phyloP scores from a whole-genome alignment of 2,113 vertebrate genomes.

The Alosa alosa region DNA sequence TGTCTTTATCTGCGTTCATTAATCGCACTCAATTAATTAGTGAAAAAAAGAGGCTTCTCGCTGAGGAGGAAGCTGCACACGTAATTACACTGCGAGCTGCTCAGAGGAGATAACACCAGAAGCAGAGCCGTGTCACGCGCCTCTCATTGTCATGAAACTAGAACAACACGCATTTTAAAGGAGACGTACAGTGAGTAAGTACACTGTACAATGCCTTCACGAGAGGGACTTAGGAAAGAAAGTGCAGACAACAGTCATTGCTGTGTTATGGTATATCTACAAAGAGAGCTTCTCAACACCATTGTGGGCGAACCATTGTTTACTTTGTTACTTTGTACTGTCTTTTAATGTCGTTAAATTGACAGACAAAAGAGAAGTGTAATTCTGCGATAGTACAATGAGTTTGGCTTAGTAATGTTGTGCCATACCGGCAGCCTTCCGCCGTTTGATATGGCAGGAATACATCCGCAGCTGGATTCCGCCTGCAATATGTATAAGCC shows the following conservation, averaged over 20 bases:
- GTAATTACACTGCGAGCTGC: not conserved
- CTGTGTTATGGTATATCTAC: not conserved
- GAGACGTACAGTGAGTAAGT: not conserved
- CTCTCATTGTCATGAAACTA: not conserved
- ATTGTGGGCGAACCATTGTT: not conserved
- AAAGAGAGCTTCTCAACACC: not conserved
- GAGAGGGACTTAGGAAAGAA: not conserved
- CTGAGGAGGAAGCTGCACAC: not conserved
- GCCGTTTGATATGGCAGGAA: not conserved
- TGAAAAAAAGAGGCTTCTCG: not conserved
- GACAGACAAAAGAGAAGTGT: not conserved
- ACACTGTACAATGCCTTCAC: not conserved
- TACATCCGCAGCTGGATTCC: not conserved
- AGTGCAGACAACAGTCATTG: not conserved
- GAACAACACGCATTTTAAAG: not conserved
- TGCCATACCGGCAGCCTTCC: not conserved
- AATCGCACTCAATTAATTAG: slow-evolving; percentile 13
- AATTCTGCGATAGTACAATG: not conserved
- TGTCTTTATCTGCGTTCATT: slow-evolving; percentile 6
- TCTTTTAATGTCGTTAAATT: not conserved
- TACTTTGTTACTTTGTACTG: not conserved
- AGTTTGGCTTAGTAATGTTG: not conserved
- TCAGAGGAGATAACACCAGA: not conserved
- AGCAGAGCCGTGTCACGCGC: not conserved
- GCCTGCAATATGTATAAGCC: not conserved